phyloP scores from a whole-genome alignment of 2,888 invertebrate genomes.

The Acholoe squamosa region DNA sequence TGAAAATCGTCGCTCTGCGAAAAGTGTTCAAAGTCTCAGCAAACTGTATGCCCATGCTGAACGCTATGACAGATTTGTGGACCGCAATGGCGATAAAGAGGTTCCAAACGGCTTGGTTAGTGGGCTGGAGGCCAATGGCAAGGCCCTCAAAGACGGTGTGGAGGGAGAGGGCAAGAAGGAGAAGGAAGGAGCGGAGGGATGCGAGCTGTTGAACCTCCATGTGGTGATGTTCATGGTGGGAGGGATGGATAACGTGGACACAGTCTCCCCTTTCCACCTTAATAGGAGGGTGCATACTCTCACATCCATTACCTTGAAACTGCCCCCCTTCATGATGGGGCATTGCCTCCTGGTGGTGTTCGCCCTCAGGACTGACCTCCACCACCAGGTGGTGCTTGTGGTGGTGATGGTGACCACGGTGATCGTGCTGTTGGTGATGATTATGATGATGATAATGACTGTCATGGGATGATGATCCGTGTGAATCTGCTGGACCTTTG shows the following conservation, averaged over 20 bases:
- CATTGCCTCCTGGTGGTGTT: background rate
- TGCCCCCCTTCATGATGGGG: too few species aligned
- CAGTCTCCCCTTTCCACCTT: conserved; percentile 27
- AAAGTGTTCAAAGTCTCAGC: conserved; percentile 45
- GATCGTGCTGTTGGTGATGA: conserved; percentile 57
- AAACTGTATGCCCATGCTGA: conserved; percentile 84
- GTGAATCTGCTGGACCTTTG: background rate
- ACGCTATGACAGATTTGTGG: conserved; percentile 85
- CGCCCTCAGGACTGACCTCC: background rate
- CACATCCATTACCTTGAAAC: background rate
- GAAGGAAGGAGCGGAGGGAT: conserved; percentile 71
- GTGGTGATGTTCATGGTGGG: conserved; percentile 60
- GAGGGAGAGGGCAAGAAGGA: conserved; percentile 77
- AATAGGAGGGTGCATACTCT: background rate
- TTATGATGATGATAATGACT: conserved; percentile 24
- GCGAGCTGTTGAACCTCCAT: conserved; percentile 32
- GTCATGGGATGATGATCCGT: conserved; percentile 60
- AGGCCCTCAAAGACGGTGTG: conserved; percentile 85
- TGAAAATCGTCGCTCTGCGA: conserved; percentile 80
- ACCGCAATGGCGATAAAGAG: conserved; percentile 83
- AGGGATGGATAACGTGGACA: conserved; percentile 62
- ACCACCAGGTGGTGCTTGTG: conserved; percentile 49
- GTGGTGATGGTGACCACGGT: conserved; percentile 59
- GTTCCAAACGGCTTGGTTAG: conserved; percentile 78
- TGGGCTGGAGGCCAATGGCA: conserved; percentile 82